Percentiles rank a stretch among this genome's conserved stretches.
These are phyloP conservation scores for Nipponia nippon DNA, from an alignment of 2,113 vertebrate genomes.

Conservation along the genomic window DNA sequence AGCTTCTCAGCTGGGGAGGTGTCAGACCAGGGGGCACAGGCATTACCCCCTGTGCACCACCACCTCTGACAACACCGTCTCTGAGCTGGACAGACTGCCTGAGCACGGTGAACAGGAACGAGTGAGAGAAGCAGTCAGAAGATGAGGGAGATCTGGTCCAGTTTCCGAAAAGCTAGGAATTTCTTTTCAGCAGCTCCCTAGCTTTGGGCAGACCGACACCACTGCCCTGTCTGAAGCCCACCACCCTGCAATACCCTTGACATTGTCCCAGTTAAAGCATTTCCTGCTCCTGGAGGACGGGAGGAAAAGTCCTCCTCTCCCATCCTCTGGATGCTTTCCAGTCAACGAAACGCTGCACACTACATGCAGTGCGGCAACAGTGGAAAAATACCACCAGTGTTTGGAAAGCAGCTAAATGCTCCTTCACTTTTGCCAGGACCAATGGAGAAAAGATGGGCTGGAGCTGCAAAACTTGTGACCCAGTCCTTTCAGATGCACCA, in stretches of 20 bases:
- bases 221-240: not conserved
- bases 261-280: not conserved
- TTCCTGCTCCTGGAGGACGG: not conserved
- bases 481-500: not conserved
- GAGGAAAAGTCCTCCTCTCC: not conserved
- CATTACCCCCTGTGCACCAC: not conserved
- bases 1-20: not conserved
- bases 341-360: not conserved
- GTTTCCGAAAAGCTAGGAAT: not conserved
- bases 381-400: constrained; percentile 22
- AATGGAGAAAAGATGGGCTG: not conserved
- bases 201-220: not conserved
- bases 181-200: not conserved
- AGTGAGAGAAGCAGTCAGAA: not conserved
- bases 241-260: not conserved
- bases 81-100: not conserved
- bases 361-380: not conserved
- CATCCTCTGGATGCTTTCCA: not conserved
- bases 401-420: constrained; percentile 15
- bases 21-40: not conserved
- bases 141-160: not conserved
- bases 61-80: not conserved
- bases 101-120: accelerated
- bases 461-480: not conserved
- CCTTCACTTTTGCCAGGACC: not conserved